Evolutionary conservation across 1,140 invertebrate genomes (phyloP), one percentile per base, ranked within the genome.

Genomic region (Atta texana): DNA sequence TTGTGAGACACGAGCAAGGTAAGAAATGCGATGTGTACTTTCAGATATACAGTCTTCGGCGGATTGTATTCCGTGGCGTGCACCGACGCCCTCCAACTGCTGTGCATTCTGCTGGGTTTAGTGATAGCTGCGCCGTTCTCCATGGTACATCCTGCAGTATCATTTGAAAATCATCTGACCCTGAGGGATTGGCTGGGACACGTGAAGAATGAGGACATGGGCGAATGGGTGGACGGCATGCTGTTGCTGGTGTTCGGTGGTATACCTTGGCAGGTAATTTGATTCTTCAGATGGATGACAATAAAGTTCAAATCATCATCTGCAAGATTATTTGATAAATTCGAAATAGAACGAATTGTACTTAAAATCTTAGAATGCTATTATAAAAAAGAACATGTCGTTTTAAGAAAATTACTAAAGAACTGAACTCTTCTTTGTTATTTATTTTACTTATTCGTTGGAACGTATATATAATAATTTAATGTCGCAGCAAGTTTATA

Each of bases 21-120:
- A 3, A 69, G 18, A 28, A 44, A 59, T 3, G 4, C 55, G 2
- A 77, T 49, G 12, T n/a, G 10, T 34, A n/a, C 75, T 88, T 87
- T 28, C 85, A 95, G 95, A 74, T 98, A 98, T 94, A 98, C 97
- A 0, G 95, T 98, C 57, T 97, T 97, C 92, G 98, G 98, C 8
- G 98, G 98, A 2, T 95, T 98, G 12, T 98, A 98, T 93, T 97
- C 97, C 31, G 97, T 98, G 6, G 97, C 97, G 10, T 98, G 97
- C 92, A 98, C 98, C 10, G 98, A 98, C 92, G 97, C 97, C 28
- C 96, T 98, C 61, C 97, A 98, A 92, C 95, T 98, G n/a, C 96
- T 97, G 89, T 98, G 97, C 92, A 98, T 98, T 77, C 96, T 97
- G 92, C 91, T 98, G 87, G 98, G 98, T 51, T 93, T 98, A 94